Percentiles rank a stretch among this genome's conserved stretches.
Conservation (phyloP, 2,797 vertebrate species). For the Anguilla marmorata region DNA sequence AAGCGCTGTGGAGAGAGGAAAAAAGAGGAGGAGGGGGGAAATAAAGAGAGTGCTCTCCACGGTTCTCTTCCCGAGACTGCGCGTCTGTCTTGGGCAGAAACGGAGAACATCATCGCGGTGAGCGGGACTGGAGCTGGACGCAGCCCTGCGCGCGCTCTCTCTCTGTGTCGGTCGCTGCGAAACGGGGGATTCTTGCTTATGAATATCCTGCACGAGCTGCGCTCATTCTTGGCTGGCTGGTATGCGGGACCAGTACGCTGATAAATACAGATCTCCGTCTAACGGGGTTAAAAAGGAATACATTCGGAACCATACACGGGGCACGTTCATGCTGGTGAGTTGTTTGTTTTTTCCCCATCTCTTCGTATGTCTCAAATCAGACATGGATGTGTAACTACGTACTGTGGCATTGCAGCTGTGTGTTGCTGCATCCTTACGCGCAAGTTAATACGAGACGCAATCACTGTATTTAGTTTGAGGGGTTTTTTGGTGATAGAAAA, state of each 20-base stretch:
- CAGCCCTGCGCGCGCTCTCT: slow-evolving; percentile 63
- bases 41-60: slow-evolving; percentile 58
- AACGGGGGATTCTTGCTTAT: slow-evolving; percentile 68
- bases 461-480: slow-evolving; percentile 2
- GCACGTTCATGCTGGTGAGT: slow-evolving; percentile 81
- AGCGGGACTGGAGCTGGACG: slow-evolving; percentile 62
- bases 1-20: slow-evolving; percentile 75
- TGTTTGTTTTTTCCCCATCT: slow-evolving; percentile 37
- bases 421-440: slow-evolving; percentile 30
- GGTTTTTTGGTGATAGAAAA: slow-evolving; percentile 51
- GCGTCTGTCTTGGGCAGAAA: slow-evolving; percentile 56
- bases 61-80: slow-evolving; percentile 67
- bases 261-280: slow-evolving; percentile 45
- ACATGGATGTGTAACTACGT: slow-evolving; percentile 2
- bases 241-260: slow-evolving; percentile 69
- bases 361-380: slow-evolving; percentile 43
- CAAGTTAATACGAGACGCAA: slow-evolving; percentile 31
- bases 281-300: slow-evolving; percentile 72
- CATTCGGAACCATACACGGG: slow-evolving; percentile 56
- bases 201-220: slow-evolving; percentile 60
- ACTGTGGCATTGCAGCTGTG: neutral
- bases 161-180: slow-evolving; percentile 56
- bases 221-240: slow-evolving; percentile 55
- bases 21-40: slow-evolving; percentile 63
- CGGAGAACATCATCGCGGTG: slow-evolving; percentile 57